Base-by-base conservation (phyloP, 2,113 vertebrate species). In the Oxygymnocypris stewartii region DNA sequence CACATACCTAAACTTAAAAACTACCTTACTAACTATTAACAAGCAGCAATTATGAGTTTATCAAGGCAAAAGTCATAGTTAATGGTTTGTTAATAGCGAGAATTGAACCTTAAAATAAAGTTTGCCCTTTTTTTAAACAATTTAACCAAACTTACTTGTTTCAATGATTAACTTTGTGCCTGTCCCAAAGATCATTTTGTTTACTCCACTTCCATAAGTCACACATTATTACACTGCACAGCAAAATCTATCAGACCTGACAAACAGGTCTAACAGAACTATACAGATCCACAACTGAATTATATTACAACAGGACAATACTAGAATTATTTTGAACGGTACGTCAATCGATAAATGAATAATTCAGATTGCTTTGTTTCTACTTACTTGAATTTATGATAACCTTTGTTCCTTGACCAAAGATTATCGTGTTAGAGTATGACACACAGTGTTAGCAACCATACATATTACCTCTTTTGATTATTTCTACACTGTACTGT, bases 351-450 rank as follows among this genome's bases (percentile, higher is more conserved):
- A 69, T 69, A 35, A 18, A 67, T 44, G 0, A 8, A 59, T 28
- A 16, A 16, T 23, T 65, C 18, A 2, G 4, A 67, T 28, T 18
- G 28, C 6, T 28, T 42, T 25, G 12, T 65, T 82, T 71, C 9
- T 47, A 89, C 91, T 93, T 89, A 93, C 90, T 88, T 80, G 87
- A 49, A 1, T 81, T 69, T 65, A 92, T 23, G 14, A 83, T 1
- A 79, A 92, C n/a, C 31, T 20, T 79, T 44, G 84, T 92, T 89
- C 91, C 91, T 63, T 2, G 25, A 87, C 90, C 92, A 88, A 92
- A 86, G 11, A 1, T 2, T 0, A 91, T 65, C 77, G 76, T 92
- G 23, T 77, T 25, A 2, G 74, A 76, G 51, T 4, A 51, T 28
- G 75, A 77, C 44, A 77, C 75, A 40, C 67, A 71, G 31, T 37